Evolutionary conservation across 2,888 invertebrate species (phyloP).

Genomic region (Ectemnius continuus): DNA sequence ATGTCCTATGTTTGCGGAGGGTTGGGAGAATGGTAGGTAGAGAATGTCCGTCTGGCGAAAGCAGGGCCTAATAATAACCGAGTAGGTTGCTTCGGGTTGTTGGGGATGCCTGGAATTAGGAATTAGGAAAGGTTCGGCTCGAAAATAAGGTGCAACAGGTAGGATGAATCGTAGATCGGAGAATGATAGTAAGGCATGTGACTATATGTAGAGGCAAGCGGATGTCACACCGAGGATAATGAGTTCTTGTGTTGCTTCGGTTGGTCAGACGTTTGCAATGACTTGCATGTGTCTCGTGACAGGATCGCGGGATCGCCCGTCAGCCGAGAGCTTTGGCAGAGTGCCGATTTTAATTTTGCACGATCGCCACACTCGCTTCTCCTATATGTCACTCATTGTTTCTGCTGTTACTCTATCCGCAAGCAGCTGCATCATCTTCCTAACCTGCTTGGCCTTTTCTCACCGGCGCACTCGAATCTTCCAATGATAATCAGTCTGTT

Average conservation of each 20-base stretch:
- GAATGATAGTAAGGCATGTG: background rate
- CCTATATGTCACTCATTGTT: constrained; percentile 34
- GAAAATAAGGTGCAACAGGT: constrained; percentile 2
- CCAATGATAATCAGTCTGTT: too few relatives aligned
- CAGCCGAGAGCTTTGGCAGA: constrained; percentile 52
- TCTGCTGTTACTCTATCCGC: constrained; percentile 24
- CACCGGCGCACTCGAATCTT: background rate
- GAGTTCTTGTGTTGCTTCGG: too few relatives aligned
- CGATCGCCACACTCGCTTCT: constrained; percentile 39
- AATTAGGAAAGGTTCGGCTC: background rate
- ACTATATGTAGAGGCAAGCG: background rate
- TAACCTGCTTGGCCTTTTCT: background rate
- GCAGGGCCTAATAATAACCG: too few relatives aligned
- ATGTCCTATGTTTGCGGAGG: background rate
- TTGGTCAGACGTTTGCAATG: background rate
- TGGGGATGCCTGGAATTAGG: too few relatives aligned
- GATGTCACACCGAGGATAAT: background rate
- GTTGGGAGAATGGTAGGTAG: too few relatives aligned
- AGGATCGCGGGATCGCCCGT: constrained; percentile 24
- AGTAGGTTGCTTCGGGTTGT: too few relatives aligned
- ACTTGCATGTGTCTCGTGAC: constrained; percentile 38
- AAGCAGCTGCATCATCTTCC: constrained; percentile 1
- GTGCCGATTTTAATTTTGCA: constrained; percentile 55
- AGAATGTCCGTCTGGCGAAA: too few relatives aligned
- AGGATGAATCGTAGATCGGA: constrained; percentile 12